Base-by-base conservation (phyloP, 2,113 vertebrate species). In the Ctenodactylus gundi region DNA sequence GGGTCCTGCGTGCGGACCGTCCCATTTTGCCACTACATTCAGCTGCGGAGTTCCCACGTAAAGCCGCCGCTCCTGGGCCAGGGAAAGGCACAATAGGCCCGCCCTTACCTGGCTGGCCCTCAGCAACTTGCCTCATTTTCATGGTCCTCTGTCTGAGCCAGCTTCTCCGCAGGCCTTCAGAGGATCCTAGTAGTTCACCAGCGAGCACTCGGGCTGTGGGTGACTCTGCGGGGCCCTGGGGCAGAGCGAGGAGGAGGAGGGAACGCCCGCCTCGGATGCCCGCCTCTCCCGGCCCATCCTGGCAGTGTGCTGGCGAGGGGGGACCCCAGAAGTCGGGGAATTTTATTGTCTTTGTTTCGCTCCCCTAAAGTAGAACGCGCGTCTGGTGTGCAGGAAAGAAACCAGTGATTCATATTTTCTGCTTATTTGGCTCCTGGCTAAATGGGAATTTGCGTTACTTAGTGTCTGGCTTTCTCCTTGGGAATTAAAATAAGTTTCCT, bases 401-500 rank as follows among this genome's bases (percentile, higher is more conserved):
- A 44, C 51, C 10, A 9, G 39, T 58, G 55, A 88, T 81, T 58
- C 13, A 3, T 58, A 44, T 94, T 95, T 94, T 92, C 90, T 86
- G 44, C 53, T 58, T 77, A 44, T 77, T 51, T 81, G 86, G 53
- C 77, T 97, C 27, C 49, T 17, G 27, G 55, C 25, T 88, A 65
- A 94, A 67, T 60, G 86, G 83, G 73, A 85, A 75, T 95, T 91
- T 90, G 72, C 72, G 81, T 94, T 90, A 68, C 44, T 90, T 76
- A 75, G 53, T 36, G 34, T 73, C 67, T 96, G 94, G 27, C 41
- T 85, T 90, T 95, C 85, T 58, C 60, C 34, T 76, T 51, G 65
- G 41, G 78, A 87, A 96, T 90, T 39, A 90, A 90, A 94, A 29
- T 65, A 81, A 83, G 51, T 92, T 91, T 95, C 36, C 67, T 80